These are phyloP conservation scores for Polyploca ridens DNA, from an alignment of 2,888 invertebrate species.

Conservation along the genomic window DNA sequence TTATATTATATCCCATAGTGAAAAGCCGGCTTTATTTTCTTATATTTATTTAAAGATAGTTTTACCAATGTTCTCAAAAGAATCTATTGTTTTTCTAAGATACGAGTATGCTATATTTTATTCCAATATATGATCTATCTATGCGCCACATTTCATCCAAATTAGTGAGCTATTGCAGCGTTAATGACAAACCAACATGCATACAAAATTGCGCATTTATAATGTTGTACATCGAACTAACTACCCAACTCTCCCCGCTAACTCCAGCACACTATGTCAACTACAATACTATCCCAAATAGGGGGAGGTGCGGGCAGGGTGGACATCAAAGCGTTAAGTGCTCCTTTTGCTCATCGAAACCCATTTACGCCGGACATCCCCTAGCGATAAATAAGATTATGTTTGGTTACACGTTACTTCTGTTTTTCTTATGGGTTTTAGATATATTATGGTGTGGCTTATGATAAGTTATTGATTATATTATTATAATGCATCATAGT, in stretches of 20 bases:
- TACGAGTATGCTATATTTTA: no score
- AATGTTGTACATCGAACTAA: no score
- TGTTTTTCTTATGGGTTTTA: conserved; percentile 26
- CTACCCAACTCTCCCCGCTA: not conserved
- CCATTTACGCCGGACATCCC: conserved; percentile 67
- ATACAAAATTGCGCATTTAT: no score
- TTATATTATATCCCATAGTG: no score
- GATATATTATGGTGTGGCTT: not conserved
- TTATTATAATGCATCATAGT: no score
- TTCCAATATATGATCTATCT: no score
- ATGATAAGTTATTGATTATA: not conserved
- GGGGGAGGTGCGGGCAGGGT: conserved; percentile 63
- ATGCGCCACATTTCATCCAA: no score
- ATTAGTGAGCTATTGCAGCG: no score
- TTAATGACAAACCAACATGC: no score
- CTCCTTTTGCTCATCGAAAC: conserved; percentile 73
- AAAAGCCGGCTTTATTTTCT: no score
- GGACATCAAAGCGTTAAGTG: conserved; percentile 84
- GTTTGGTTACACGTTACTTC: conserved; percentile 62
- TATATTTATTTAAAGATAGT: no score
- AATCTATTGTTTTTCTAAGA: not conserved
- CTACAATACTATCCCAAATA: conserved; percentile 38
- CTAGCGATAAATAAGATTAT: conserved; percentile 81
- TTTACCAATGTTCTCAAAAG: conserved; percentile 7
- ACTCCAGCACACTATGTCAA: conserved; percentile 14